Conservation (phyloP, 1,140 invertebrate species). For the Dreissena rostriformis region DNA sequence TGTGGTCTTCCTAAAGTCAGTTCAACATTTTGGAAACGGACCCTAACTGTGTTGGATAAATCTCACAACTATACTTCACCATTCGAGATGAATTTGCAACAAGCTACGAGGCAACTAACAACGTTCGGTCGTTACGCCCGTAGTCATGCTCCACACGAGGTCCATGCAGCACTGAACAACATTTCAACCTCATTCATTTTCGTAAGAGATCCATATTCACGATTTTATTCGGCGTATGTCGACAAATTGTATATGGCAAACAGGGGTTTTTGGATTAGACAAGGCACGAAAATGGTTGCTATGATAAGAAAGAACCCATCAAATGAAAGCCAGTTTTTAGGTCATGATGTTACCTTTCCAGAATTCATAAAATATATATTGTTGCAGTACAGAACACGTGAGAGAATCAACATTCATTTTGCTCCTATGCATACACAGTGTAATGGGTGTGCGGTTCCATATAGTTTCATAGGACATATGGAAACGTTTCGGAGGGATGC, state of each 20-base stretch:
- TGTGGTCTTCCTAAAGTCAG: constrained; percentile 27
- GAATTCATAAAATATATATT: constrained; percentile 67
- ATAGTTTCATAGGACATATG: constrained; percentile 63
- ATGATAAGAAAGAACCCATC: constrained; percentile 35
- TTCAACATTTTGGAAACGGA: constrained; percentile 27
- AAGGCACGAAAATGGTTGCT: constrained; percentile 48
- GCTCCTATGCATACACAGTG: constrained; percentile 59
- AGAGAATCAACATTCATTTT: constrained; percentile 57
- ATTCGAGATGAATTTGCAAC: background rate
- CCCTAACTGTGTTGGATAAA: background rate
- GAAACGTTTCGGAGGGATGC: constrained; percentile 63
- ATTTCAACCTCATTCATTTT: constrained; percentile 54
- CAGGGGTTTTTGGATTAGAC: constrained; percentile 42
- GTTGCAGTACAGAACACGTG: constrained; percentile 12
- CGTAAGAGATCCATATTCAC: constrained; percentile 58
- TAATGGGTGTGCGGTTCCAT: constrained; percentile 61
- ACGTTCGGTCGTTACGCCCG: background rate
- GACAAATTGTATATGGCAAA: constrained; percentile 62
- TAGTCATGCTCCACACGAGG: background rate
- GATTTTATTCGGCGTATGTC: constrained; percentile 62
- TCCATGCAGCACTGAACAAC: background rate
- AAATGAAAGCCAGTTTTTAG: constrained; percentile 43
- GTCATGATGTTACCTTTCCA: constrained; percentile 61
- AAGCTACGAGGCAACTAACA: background rate
- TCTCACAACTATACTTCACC: constrained; percentile 1